These are phyloP conservation scores for Pammene aurita DNA, from an alignment of 2,888 invertebrate genomes.

Conservation along the genomic window DNA sequence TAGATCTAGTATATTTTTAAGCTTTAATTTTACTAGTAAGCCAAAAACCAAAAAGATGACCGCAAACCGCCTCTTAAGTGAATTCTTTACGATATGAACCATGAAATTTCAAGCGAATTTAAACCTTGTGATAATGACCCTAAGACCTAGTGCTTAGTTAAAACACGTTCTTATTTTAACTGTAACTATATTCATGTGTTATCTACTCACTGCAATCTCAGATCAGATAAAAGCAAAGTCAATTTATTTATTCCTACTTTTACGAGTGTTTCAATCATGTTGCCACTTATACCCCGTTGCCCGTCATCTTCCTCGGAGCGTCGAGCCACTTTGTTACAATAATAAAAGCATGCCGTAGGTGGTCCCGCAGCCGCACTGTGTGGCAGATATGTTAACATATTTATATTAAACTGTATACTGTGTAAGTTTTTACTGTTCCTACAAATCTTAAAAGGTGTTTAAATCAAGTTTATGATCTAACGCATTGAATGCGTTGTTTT, in stretches of 20 bases:
- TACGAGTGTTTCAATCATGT: conserved; percentile 45
- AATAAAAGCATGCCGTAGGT: conserved; percentile 72
- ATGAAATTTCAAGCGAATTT: background rate
- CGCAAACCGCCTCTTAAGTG: background rate
- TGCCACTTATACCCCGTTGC: conserved; percentile 54
- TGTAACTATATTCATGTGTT: background rate
- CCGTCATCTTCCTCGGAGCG: conserved; percentile 53
- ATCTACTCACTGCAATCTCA: conserved; percentile 5
- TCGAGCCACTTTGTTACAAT: conserved; percentile 55
- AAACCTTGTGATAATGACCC: background rate
- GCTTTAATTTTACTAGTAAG: too few species aligned
- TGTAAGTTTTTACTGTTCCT: conserved; percentile 71
- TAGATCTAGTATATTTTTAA: too few species aligned
- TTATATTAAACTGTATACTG: conserved; percentile 65
- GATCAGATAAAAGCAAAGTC: conserved; percentile 22
- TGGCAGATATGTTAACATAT: conserved; percentile 67
- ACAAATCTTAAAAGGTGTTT: conserved; percentile 50
- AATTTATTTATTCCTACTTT: conserved; percentile 39
- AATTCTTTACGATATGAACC: background rate
- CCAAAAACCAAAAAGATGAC: background rate
- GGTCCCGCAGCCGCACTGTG: conserved; percentile 59
- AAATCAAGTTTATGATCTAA: conserved; percentile 23
- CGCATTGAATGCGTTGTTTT: conserved; percentile 14
- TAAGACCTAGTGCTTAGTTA: background rate
- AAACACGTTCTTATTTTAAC: background rate